These are phyloP conservation scores for Pseudomyrmex pallidus DNA, from an alignment of 1,140 invertebrate species.

Conservation along the genomic window DNA sequence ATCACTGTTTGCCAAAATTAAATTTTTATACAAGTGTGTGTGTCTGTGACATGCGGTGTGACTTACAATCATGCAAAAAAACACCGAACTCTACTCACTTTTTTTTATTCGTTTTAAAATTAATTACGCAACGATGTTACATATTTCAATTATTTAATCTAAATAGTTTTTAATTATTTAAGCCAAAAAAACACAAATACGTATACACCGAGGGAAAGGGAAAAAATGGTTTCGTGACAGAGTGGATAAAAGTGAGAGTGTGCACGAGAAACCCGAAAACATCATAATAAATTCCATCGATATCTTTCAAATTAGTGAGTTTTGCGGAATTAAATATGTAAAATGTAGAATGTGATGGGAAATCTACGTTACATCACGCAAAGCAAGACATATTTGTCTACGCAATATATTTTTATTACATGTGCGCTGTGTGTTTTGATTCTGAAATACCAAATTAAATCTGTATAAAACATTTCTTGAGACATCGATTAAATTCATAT, in stretches of 20 bases:
- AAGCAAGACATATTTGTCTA: constrained; percentile 24
- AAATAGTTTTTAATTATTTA: neutral
- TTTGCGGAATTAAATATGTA: neutral
- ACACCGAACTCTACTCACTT: no score
- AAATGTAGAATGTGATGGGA: neutral
- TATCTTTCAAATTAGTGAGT: constrained; percentile 5
- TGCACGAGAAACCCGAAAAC: constrained; percentile 2
- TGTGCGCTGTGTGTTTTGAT: neutral
- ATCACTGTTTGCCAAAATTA: neutral
- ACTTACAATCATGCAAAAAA: neutral
- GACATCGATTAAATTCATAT: no score
- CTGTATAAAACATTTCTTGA: no score
- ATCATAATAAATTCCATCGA: constrained; percentile 3
- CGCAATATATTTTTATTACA: neutral
- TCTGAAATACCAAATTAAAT: neutral
- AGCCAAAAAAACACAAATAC: no score
- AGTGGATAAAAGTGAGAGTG: constrained; percentile 51
- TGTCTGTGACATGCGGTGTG: neutral
- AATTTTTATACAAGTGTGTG: neutral
- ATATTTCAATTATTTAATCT: constrained; percentile 5
- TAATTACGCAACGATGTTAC: neutral
- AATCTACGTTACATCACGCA: constrained; percentile 17
- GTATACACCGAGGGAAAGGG: neutral
- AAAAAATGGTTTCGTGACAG: constrained; percentile 32
- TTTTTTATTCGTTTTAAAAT: no score